Conservation (phyloP, 2,113 vertebrate genomes). For the Alexandromys fortis region DNA sequence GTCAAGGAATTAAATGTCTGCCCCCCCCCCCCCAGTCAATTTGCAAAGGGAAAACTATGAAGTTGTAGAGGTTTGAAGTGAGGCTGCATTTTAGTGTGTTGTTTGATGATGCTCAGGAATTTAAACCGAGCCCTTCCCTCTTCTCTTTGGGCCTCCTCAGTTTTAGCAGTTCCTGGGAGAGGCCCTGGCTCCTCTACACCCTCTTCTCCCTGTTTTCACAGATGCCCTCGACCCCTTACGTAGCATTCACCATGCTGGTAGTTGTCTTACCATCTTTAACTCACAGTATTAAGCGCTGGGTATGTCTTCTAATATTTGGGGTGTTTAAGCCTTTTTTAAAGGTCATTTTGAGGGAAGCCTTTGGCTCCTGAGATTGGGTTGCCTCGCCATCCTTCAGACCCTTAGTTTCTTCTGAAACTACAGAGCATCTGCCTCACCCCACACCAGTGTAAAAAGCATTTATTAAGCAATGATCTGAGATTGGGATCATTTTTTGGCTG, state of each 20-base stretch:
- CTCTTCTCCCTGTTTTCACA: neutral
- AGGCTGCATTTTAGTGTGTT: neutral
- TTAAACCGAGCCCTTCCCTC: neutral
- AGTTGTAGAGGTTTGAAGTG: neutral
- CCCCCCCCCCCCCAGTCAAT: neutral
- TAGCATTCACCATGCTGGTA: neutral
- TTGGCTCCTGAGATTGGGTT: neutral
- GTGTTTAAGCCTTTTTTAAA: neutral
- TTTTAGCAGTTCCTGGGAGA: neutral
- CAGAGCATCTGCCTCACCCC: neutral
- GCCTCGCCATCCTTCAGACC: neutral
- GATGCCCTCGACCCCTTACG: neutral
- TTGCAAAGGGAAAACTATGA: constrained; percentile 35
- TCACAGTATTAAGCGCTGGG: neutral
- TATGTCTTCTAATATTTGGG: neutral
- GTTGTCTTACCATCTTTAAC: neutral
- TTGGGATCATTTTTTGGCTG: neutral
- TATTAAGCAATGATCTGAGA: neutral
- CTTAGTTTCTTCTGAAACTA: neutral
- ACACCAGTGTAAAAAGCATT: neutral
- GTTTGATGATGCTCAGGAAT: neutral
- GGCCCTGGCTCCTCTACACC: neutral
- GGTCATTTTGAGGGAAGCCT: neutral
- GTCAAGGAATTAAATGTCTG: neutral
- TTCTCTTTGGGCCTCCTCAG: neutral